Percentiles rank a stretch among this genome's conserved stretches.
These are phyloP conservation scores for Macrosiphum euphorbiae DNA, from an alignment of 2,888 invertebrate genomes.

Conservation along the genomic window DNA sequence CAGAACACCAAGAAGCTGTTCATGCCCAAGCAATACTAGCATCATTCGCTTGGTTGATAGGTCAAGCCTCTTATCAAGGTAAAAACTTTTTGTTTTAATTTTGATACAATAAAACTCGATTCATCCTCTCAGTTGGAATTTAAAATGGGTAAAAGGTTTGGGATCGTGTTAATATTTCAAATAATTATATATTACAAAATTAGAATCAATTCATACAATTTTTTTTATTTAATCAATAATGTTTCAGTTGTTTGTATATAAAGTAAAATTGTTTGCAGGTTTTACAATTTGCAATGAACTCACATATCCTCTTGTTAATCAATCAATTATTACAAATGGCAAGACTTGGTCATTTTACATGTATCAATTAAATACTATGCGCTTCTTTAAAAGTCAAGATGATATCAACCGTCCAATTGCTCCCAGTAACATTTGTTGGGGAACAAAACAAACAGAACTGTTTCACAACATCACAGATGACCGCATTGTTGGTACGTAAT, in stretches of 20 bases:
- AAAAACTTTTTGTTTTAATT: background rate
- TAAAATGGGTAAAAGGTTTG: background rate
- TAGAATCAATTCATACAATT: background rate
- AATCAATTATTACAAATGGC: slow-evolving; percentile 91
- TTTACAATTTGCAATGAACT: slow-evolving; percentile 92
- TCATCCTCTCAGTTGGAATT: background rate
- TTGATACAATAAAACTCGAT: background rate
- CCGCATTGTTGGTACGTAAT: slow-evolving; percentile 75
- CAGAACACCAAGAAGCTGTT: slow-evolving; percentile 77
- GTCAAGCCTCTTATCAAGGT: slow-evolving; percentile 84
- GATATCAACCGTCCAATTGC: slow-evolving; percentile 76
- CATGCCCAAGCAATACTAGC: slow-evolving; percentile 82
- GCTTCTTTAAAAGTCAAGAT: slow-evolving; percentile 77
- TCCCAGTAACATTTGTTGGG: slow-evolving; percentile 82
- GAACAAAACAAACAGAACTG: slow-evolving; percentile 79
- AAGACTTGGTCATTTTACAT: slow-evolving; percentile 86
- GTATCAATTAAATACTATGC: slow-evolving; percentile 92
- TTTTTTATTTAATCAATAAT: background rate
- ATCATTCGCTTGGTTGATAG: slow-evolving; percentile 84
- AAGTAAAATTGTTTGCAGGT: slow-evolving; percentile 70
- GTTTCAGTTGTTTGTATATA: background rate
- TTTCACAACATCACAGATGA: slow-evolving; percentile 79
- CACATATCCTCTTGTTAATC: slow-evolving; percentile 90
- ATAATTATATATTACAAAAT: background rate
- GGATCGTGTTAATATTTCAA: background rate